Conservation (phyloP, 2,888 invertebrate species). For the Aethes cnicana region DNA sequence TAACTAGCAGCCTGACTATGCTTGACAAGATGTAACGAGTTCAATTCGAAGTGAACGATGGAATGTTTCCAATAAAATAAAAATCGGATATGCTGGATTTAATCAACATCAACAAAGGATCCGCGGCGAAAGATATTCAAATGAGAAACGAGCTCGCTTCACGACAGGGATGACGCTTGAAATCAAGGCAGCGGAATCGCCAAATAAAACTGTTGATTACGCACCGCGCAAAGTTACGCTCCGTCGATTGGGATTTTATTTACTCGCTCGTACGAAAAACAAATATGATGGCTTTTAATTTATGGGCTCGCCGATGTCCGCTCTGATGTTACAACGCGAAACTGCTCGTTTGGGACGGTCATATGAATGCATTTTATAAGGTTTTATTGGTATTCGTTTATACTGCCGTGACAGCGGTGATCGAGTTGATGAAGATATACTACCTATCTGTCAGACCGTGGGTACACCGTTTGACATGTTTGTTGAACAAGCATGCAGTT, state of each 20-base stretch:
- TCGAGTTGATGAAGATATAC: constrained; percentile 63
- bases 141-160: constrained; percentile 57
- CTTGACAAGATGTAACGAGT: constrained; percentile 15
- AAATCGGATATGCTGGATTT: constrained; percentile 53
- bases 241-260: constrained; percentile 74
- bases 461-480: constrained; percentile 73
- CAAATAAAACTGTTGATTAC: constrained; percentile 77
- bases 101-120: constrained; percentile 61
- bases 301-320: constrained; percentile 62
- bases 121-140: constrained; percentile 61
- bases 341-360: constrained; percentile 57
- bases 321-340: constrained; percentile 49
- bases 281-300: constrained; percentile 79
- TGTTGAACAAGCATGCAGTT: constrained; percentile 68
- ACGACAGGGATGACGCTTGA: constrained; percentile 54
- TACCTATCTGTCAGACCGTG: constrained; percentile 73
- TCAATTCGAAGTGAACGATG: constrained; percentile 9
- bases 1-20: constrained; percentile 46
- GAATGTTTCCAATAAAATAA: constrained; percentile 25
- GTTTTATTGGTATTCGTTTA: constrained; percentile 55
- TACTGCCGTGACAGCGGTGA: constrained; percentile 64
- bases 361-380: constrained; percentile 51
- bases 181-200: constrained; percentile 71
- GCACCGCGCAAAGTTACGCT: constrained; percentile 69
- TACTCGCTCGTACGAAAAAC: constrained; percentile 70